Base-by-base conservation (phyloP, 1,140 invertebrate species). In the Anastrepha obliqua region DNA sequence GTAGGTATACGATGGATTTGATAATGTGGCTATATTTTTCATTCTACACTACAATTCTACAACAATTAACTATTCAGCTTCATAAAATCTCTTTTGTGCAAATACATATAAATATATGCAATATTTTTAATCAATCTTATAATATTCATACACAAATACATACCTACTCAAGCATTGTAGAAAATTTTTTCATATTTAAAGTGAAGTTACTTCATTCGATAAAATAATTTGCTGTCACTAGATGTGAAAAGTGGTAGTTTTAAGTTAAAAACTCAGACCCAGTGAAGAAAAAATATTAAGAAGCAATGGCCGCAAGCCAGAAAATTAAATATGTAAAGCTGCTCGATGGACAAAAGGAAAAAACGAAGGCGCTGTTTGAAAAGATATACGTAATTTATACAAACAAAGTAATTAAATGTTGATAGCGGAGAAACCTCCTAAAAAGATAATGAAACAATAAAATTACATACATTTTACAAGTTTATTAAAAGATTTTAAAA, bases 301-400 rank as follows among this genome's bases (percentile, higher is more conserved):
- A 44, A 42, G 20, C 13, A 29, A n/a, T 74, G 67, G 39, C 42
- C 44, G 13, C 42, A 15, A 44, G 42, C 39, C 39, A 74, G 42
- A 67, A 67, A 42, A 67, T 29, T 55, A 2, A 74, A 42, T 74
- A 74, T 74, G 44, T 74, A 44, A 11, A 47, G 7, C 67, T 42
- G 67, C 42, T 74, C 39, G 67, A 62, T 11, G 60, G 17, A n/a
- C 4, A 62, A 62, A 62, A 74, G 44, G 20, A 29, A n/a, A 64
- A 67, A 67, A 67, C 17, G 2, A n/a, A 74, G 15, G 67, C 67
- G 67, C 42, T 74, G 42, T 47, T 42, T n/a, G 67, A 74, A 42
- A 74, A 55, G 42, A 15, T 74, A 74, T 47, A 74, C 67, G 42
- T 74, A 74, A 74, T 47, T 74, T 74, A 74, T 74, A 74, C 42